phyloP scores from a whole-genome alignment of 92 coral and sea anemone species.

The Paramuricea clavata region DNA sequence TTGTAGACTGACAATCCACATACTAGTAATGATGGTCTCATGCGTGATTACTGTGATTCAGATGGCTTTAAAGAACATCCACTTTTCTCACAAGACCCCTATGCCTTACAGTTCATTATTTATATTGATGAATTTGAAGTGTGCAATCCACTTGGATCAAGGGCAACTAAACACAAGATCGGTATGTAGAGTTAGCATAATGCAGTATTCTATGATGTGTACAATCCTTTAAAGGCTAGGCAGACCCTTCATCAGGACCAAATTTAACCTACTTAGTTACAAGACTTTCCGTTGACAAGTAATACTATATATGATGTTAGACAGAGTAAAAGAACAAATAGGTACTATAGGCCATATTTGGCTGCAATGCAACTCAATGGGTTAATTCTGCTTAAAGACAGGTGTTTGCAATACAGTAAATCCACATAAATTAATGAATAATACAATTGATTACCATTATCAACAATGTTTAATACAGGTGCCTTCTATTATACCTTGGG shows the following conservation, averaged over 20 bases:
- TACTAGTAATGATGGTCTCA: background rate
- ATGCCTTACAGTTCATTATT: conserved; percentile 14
- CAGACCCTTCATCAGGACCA: background rate
- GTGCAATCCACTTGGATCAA: conserved; percentile 34
- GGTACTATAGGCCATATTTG: background rate
- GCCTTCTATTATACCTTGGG: conserved; percentile 63
- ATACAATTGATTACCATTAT: background rate
- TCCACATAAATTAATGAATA: background rate
- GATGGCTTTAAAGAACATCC: conserved; percentile 11
- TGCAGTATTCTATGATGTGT: too few relatives aligned
- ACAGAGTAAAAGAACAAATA: background rate
- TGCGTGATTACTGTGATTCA: conserved; percentile 25
- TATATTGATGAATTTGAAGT: conserved; percentile 24
- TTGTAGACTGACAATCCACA: conserved; percentile 13
- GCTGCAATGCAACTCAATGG: background rate
- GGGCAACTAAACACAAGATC: conserved; percentile 5
- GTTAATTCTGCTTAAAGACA: too few relatives aligned
- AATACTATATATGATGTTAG: background rate
- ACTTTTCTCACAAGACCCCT: conserved; percentile 4
- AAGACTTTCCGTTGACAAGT: background rate
- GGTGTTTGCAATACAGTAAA: too few relatives aligned
- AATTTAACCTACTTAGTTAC: background rate
- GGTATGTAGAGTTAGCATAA: background rate
- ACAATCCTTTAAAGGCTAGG: background rate
- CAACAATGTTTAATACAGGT: conserved; percentile 23